Evolutionary conservation across 2,797 vertebrate species (phyloP).

Genomic region (Mus spretus): DNA sequence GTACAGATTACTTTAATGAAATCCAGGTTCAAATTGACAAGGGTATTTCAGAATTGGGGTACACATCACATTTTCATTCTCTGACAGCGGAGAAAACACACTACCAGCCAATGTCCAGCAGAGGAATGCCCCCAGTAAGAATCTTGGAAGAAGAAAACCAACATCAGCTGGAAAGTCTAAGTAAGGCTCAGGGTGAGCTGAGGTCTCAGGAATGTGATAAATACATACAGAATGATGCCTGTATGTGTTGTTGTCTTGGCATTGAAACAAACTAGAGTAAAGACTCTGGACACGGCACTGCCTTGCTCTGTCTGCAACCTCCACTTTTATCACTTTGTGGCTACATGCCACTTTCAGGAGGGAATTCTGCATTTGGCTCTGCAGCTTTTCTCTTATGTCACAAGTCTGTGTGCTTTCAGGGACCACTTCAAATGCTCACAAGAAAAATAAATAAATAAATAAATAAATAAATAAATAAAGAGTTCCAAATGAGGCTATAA

Average conservation of each 20-base stretch:
- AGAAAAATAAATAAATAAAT: neutral
- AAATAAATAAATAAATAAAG: neutral
- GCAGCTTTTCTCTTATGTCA: neutral
- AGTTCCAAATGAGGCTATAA: neutral
- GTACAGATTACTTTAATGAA: neutral
- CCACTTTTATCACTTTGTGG: no score
- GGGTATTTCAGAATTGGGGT: neutral
- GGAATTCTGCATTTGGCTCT: neutral
- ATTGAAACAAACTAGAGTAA: neutral
- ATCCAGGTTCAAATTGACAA: neutral
- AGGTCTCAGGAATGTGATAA: neutral
- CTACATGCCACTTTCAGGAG: neutral
- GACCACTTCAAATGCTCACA: neutral
- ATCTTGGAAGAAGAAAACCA: neutral
- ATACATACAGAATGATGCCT: neutral
- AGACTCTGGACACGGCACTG: neutral
- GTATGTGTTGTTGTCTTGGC: neutral
- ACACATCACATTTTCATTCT: neutral
- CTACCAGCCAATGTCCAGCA: neutral
- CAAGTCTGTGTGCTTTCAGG: neutral
- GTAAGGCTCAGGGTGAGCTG: neutral
- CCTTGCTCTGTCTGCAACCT: rapidly evolving
- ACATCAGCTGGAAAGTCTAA: neutral
- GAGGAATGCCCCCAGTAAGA: neutral
- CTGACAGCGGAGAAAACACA: neutral